Evolutionary conservation across 92 coral and sea anemone genomes (phyloP).

Genomic region (Palythoa heliodiscus): DNA sequence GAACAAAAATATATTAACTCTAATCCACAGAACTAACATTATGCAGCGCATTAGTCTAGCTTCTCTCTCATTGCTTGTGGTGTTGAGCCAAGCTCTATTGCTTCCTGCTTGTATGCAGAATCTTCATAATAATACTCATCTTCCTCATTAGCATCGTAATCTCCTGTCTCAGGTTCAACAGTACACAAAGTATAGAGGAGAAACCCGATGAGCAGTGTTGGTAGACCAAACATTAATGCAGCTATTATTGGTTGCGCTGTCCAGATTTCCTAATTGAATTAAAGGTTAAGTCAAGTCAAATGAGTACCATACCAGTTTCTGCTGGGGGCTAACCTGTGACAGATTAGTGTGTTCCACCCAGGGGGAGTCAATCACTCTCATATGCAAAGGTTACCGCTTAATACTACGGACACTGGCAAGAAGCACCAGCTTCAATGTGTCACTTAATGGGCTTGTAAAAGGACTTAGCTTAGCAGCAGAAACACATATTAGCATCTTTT

Average conservation of each 20-base stretch:
- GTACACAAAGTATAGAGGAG: constrained; percentile 84
- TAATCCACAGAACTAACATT: no score
- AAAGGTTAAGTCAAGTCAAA: not conserved
- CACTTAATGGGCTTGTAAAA: no score
- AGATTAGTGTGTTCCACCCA: no score
- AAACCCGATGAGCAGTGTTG: constrained; percentile 75
- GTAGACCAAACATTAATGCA: constrained; percentile 82
- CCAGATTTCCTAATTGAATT: constrained; percentile 83
- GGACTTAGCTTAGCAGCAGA: not conserved
- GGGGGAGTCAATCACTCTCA: not conserved
- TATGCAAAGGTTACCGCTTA: no score
- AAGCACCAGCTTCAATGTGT: not conserved
- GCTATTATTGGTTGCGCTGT: constrained; percentile 89
- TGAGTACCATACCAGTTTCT: no score
- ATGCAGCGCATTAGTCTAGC: not conserved
- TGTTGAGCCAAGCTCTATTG: not conserved
- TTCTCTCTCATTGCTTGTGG: constrained; percentile 17
- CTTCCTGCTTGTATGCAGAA: constrained; percentile 37
- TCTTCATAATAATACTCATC: constrained; percentile 62
- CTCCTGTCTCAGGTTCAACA: constrained; percentile 80
- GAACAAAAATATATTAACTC: no score
- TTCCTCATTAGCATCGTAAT: constrained; percentile 67
- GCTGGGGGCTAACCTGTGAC: no score
- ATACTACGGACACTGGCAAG: not conserved
- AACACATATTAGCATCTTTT: not conserved